Evolutionary conservation across 2,797 vertebrate genomes (phyloP).

Genomic region (Aselliscus stoliczkanus): DNA sequence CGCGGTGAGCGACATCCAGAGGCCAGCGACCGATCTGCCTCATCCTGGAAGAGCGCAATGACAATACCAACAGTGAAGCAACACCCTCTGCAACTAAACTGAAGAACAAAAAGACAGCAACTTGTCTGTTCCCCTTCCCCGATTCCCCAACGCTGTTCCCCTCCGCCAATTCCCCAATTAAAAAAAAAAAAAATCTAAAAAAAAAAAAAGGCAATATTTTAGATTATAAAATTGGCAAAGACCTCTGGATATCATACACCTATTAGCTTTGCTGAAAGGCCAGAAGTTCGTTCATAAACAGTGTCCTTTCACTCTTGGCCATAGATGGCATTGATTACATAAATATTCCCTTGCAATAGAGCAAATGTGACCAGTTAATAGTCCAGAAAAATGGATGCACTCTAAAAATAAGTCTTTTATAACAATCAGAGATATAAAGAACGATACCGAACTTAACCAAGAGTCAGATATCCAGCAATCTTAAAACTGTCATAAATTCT

Average conservation of each 20-base stretch:
- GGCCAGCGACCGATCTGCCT: no score
- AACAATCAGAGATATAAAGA: conserved; percentile 29
- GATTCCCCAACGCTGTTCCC: no score
- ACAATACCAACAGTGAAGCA: no score
- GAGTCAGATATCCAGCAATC: conserved; percentile 26
- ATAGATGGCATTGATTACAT: conserved; percentile 12
- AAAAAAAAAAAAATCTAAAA: no score
- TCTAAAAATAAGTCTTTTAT: conserved; percentile 42
- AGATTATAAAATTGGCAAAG: background rate
- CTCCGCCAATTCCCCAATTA: no score
- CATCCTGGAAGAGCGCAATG: no score
- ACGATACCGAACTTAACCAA: conserved; percentile 38
- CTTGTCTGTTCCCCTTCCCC: no score
- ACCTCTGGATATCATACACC: background rate
- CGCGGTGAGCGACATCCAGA: no score
- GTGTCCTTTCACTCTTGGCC: background rate
- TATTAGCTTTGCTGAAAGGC: background rate
- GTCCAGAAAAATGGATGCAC: background rate
- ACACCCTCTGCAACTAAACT: no score
- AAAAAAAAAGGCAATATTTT: background rate
- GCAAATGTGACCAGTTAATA: conserved; percentile 31
- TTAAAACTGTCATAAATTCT: conserved; percentile 25
- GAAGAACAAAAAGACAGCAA: no score
- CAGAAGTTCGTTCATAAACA: conserved; percentile 37
- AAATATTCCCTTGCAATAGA: conserved; percentile 13